These are phyloP conservation scores for Bombus picipes DNA, from an alignment of 1,140 invertebrate species.

Conservation along the genomic window DNA sequence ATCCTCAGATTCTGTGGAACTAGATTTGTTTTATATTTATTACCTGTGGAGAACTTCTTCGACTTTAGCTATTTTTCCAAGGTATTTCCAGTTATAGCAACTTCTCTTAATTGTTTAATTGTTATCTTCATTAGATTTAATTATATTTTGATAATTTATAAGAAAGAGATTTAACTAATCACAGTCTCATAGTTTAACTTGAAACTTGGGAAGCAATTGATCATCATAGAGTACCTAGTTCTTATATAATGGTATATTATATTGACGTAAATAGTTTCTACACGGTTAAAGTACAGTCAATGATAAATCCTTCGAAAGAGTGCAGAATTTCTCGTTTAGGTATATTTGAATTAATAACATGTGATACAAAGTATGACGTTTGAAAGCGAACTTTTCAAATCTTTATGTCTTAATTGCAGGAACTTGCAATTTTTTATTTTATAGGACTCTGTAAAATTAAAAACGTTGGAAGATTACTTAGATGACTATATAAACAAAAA, in stretches of 20 bases:
- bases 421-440: background rate
- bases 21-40: background rate
- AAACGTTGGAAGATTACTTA: background rate
- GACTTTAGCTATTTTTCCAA: background rate
- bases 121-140: background rate
- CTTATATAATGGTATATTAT: background rate
- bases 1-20: background rate
- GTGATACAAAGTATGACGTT: background rate
- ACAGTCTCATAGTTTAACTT: background rate
- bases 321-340: too few species aligned
- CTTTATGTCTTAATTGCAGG: background rate
- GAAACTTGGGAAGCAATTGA: background rate
- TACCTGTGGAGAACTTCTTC: background rate
- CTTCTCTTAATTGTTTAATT: too few species aligned
- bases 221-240: background rate
- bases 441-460: background rate
- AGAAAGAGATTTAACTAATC: background rate
- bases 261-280: background rate
- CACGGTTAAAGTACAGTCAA: background rate
- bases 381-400: background rate
- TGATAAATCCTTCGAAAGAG: background rate
- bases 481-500: background rate
- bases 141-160: background rate
- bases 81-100: background rate
- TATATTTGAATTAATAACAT: background rate